Evolutionary conservation across 1,140 invertebrate genomes (phyloP).

Genomic region (Philopotamus ludificatus): DNA sequence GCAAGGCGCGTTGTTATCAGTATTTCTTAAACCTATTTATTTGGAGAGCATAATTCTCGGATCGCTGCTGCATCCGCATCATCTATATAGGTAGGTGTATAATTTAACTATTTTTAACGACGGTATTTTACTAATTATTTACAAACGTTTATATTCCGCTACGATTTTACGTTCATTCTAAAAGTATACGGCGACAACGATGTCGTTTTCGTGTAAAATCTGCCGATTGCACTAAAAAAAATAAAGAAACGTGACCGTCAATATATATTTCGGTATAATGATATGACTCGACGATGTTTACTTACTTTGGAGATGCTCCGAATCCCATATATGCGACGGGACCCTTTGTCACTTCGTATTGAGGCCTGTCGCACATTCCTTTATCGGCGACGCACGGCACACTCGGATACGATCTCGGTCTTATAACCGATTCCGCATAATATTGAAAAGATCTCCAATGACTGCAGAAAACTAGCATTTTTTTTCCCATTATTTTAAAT

Average conservation of each 20-base stretch:
- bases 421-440: constrained; percentile 67
- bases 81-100: constrained; percentile 68
- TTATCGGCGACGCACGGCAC: constrained; percentile 40
- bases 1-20: constrained; percentile 86
- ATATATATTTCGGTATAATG: background rate
- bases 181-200: constrained; percentile 45
- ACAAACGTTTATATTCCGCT: background rate
- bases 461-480: constrained; percentile 64
- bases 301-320: constrained; percentile 47
- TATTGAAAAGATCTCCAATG: constrained; percentile 72
- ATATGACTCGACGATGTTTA: background rate
- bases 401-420: constrained; percentile 62
- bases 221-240: constrained; percentile 45
- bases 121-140: constrained; percentile 1
- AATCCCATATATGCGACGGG: constrained; percentile 47
- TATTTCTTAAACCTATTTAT: constrained; percentile 84
- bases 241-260: background rate
- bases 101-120: constrained; percentile 21
- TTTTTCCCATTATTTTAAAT: background rate
- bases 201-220: constrained; percentile 47
- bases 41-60: constrained; percentile 84
- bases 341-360: constrained; percentile 41
- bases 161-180: too few relatives aligned
- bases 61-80: constrained; percentile 78
- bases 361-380: constrained; percentile 44